Conservation (phyloP, 1,140 invertebrate species). For the Vollenhovia emeryi region DNA sequence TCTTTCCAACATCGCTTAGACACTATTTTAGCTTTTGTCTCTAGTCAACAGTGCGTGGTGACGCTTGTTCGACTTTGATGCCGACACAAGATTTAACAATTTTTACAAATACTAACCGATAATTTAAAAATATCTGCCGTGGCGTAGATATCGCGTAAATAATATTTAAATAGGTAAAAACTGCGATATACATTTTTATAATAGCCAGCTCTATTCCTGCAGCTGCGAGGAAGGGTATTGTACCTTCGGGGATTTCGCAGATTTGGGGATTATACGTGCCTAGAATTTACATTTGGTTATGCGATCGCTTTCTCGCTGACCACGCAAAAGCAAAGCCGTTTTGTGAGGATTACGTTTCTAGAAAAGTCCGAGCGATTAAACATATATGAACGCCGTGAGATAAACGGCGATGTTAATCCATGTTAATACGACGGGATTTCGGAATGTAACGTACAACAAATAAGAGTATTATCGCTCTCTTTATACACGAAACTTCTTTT, state of each 20-base stretch:
- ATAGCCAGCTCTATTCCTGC: constrained; percentile 31
- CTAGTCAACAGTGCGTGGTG: not conserved
- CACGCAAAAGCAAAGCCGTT: constrained; percentile 53
- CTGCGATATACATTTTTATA: constrained; percentile 20
- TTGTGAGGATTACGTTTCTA: constrained; percentile 48
- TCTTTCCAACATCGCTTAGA: constrained; percentile 1
- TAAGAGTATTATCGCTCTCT: constrained; percentile 41
- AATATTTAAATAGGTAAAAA: constrained; percentile 5
- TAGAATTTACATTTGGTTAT: constrained; percentile 57
- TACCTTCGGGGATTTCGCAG: constrained; percentile 39
- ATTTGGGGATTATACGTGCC: constrained; percentile 52
- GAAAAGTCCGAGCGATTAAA: constrained; percentile 56
- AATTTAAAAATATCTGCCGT: not conserved
- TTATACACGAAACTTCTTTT: constrained; percentile 11
- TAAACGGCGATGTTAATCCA: constrained; percentile 56
- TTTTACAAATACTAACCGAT: not conserved
- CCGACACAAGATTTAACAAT: not conserved
- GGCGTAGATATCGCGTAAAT: not conserved
- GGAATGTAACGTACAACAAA: constrained; percentile 46
- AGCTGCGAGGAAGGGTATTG: constrained; percentile 1
- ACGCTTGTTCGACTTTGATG: not conserved
- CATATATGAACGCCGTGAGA: constrained; percentile 48
- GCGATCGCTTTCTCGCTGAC: constrained; percentile 51
- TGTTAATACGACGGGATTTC: constrained; percentile 43
- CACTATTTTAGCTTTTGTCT: not conserved